A percentile compares a stretch with the other conserved stretches of the same genome.
These are phyloP conservation scores for Paracentrotus lividus DNA, from an alignment of 53 echinoderm and acorn worm species.

Conservation along the genomic window DNA sequence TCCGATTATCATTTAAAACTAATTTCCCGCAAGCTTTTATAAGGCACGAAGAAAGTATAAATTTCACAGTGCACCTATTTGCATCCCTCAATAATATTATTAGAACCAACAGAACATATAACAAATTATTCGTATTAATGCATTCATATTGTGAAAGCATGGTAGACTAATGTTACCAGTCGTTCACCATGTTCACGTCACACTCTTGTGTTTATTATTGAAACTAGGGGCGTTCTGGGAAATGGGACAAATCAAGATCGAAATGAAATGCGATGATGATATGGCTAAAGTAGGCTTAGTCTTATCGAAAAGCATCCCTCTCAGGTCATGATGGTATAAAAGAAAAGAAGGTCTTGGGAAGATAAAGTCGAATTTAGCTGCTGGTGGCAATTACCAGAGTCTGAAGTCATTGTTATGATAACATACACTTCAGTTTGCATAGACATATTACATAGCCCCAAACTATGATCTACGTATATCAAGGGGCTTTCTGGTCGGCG, in stretches of 20 bases:
- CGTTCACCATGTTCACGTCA: neutral
- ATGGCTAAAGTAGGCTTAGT: neutral
- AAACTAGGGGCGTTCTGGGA: conserved; percentile 12
- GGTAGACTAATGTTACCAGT: conserved; percentile 9
- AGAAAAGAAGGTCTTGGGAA: conserved; percentile 20
- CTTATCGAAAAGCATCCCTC: neutral
- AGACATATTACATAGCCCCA: conserved; percentile 58
- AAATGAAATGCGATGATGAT: conserved; percentile 11
- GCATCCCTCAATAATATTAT: no score
- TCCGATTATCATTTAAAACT: no score
- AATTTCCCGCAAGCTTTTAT: no score
- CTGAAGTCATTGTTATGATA: conserved; percentile 58
- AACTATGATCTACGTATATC: conserved; percentile 7
- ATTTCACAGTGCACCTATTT: no score
- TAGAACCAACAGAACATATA: neutral
- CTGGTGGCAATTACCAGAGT: conserved; percentile 58
- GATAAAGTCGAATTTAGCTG: conserved; percentile 42
- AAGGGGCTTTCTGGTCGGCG: conserved; percentile 24
- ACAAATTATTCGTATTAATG: neutral
- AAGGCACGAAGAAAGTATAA: no score
- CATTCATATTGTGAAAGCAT: neutral
- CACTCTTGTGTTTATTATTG: conserved; percentile 3
- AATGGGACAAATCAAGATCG: neutral
- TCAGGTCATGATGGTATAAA: conserved; percentile 7
- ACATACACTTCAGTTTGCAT: conserved; percentile 53